Evolutionary conservation across 2,888 invertebrate genomes (phyloP).

Genomic region (Polymixis flavicincta): DNA sequence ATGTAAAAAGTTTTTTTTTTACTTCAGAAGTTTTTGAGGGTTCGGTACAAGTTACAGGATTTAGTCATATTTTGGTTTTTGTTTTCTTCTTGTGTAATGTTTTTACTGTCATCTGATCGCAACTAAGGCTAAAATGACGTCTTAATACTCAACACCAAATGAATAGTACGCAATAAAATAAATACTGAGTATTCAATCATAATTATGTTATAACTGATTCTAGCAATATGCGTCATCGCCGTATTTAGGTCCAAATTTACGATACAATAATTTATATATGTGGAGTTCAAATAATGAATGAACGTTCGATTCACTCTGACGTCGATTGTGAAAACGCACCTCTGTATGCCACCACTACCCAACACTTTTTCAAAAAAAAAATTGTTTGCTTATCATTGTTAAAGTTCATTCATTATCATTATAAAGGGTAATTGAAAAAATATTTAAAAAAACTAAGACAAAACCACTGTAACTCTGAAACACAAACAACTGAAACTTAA

Average conservation of each 20-base stretch:
- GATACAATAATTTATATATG: conserved; percentile 27
- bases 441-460: background rate
- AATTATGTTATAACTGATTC: conserved; percentile 15
- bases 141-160: background rate
- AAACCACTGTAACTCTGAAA: background rate
- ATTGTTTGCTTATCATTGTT: no score
- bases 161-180: conserved; percentile 19
- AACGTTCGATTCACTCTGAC: conserved; percentile 30
- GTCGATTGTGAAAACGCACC: conserved; percentile 34
- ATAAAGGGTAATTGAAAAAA: no score
- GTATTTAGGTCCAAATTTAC: conserved; percentile 3
- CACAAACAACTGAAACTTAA: background rate
- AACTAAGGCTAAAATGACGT: background rate
- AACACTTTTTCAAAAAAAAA: no score
- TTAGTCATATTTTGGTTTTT: background rate
- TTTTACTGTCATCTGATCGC: conserved; percentile 20
- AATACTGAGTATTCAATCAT: conserved; percentile 5
- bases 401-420: no score
- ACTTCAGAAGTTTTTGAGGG: conserved; percentile 8
- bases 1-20: background rate
- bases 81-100: background rate
- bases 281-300: conserved; percentile 34
- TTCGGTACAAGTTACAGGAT: conserved; percentile 25
- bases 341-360: no score
- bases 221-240: background rate